Conservation (phyloP, 2,113 vertebrate genomes). For the Chloroceryle aenea region DNA sequence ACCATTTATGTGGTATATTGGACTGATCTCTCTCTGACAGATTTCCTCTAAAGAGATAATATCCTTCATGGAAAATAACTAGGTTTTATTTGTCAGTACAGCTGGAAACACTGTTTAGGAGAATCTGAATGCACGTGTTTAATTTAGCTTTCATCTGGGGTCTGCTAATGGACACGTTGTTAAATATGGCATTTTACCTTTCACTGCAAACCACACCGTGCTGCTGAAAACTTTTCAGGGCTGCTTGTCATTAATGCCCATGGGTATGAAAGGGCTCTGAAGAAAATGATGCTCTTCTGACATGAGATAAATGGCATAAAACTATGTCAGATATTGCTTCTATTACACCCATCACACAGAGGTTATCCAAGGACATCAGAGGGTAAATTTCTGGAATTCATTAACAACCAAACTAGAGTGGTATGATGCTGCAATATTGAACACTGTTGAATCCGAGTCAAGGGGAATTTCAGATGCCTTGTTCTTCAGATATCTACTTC, state of each 20-base stretch:
- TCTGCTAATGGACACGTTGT: neutral
- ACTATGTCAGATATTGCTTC: neutral
- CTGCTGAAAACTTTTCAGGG: neutral
- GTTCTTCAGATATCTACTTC: neutral
- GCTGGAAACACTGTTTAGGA: neutral
- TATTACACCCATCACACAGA: neutral
- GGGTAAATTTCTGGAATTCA: neutral
- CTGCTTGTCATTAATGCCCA: neutral
- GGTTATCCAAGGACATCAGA: neutral
- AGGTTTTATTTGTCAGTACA: neutral
- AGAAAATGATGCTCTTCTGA: neutral
- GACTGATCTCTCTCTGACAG: neutral
- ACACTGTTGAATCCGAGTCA: neutral
- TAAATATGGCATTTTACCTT: constrained; percentile 13
- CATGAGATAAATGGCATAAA: neutral
- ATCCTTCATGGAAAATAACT: constrained; percentile 11
- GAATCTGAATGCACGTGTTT: constrained; percentile 8
- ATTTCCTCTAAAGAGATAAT: constrained; percentile 26
- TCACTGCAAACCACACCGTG: neutral
- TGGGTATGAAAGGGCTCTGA: neutral
- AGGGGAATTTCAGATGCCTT: neutral
- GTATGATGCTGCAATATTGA: neutral
- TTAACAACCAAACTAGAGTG: neutral
- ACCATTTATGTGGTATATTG: neutral
- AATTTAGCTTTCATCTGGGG: constrained; percentile 28